Evolutionary conservation across 1,140 invertebrate species (phyloP).

Genomic region (Hycleus phaleratus): DNA sequence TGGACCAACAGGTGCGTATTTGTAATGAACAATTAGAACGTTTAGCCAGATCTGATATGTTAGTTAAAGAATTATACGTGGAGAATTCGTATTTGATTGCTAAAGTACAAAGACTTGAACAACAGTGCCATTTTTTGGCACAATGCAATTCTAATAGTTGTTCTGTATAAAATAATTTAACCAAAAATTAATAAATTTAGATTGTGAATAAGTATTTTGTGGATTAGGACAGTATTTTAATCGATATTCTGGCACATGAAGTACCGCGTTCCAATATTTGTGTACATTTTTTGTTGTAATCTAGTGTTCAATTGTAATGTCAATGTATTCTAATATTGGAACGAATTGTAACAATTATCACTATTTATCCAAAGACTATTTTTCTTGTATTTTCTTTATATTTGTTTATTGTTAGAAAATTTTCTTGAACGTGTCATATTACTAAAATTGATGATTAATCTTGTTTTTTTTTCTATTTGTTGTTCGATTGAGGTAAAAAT

Average conservation of each 20-base stretch:
- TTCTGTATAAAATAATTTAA: slow-evolving; percentile 36
- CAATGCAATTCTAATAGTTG: slow-evolving; percentile 43
- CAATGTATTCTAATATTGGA: background rate
- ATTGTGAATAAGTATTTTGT: background rate
- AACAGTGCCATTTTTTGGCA: slow-evolving; percentile 47
- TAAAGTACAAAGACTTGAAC: slow-evolving; percentile 55
- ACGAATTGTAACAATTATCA: slow-evolving; percentile 5
- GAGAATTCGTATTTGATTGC: slow-evolving; percentile 67
- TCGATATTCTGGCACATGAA: too few species aligned
- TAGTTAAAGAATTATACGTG: slow-evolving; percentile 71
- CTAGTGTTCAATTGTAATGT: too few species aligned
- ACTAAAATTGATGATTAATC: background rate
- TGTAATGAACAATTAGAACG: slow-evolving; percentile 51
- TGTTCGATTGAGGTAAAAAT: background rate
- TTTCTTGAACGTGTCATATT: slow-evolving; percentile 22
- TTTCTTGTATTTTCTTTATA: slow-evolving; percentile 5
- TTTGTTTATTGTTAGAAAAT: slow-evolving; percentile 14
- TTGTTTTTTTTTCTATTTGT: background rate
- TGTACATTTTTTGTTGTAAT: too few species aligned
- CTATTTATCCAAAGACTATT: slow-evolving; percentile 21
- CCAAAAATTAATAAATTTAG: background rate
- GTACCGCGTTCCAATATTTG: too few species aligned
- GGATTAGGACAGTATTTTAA: too few species aligned
- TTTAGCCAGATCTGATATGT: slow-evolving; percentile 60
- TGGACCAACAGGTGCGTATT: slow-evolving; percentile 55